phyloP scores from a whole-genome alignment of 2,888 invertebrate genomes.

The Sinelater perroti region DNA sequence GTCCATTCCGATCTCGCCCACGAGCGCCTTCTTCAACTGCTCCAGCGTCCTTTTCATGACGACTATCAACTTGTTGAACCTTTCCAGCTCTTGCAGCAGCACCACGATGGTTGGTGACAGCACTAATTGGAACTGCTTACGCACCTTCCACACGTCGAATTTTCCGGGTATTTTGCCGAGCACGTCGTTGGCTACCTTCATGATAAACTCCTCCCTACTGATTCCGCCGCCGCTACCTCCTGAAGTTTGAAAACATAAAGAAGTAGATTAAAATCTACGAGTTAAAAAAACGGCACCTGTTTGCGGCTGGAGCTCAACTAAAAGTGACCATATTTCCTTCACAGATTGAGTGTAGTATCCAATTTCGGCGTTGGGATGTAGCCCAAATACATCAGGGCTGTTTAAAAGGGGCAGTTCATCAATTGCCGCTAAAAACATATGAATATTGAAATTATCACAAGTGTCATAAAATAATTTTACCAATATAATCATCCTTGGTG shows the following conservation, averaged over 20 bases:
- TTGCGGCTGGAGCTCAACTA: conserved; percentile 90
- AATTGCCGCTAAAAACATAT: conserved; percentile 72
- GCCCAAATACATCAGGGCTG: conserved; percentile 89
- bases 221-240: conserved; percentile 75
- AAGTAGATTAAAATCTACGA: neutral
- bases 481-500: conserved; percentile 74
- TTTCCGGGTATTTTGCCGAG: conserved; percentile 76
- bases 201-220: conserved; percentile 88
- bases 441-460: no score
- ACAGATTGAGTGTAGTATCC: conserved; percentile 91
- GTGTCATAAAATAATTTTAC: no score
- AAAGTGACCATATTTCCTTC: conserved; percentile 84
- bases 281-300: conserved; percentile 67
- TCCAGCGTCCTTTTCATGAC: conserved; percentile 76
- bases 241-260: conserved; percentile 50
- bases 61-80: conserved; percentile 81
- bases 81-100: conserved; percentile 86
- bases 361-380: conserved; percentile 95
- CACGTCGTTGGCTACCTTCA: conserved; percentile 80
- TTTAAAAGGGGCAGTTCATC: conserved; percentile 84
- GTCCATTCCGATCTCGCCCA: conserved; percentile 94
- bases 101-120: conserved; percentile 88
- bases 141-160: conserved; percentile 83
- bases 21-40: conserved; percentile 82
- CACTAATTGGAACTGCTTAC: conserved; percentile 80